These are phyloP conservation scores for Speoplatyrhinus poulsoni DNA, from an alignment of 2,113 vertebrate species.

Conservation along the genomic window DNA sequence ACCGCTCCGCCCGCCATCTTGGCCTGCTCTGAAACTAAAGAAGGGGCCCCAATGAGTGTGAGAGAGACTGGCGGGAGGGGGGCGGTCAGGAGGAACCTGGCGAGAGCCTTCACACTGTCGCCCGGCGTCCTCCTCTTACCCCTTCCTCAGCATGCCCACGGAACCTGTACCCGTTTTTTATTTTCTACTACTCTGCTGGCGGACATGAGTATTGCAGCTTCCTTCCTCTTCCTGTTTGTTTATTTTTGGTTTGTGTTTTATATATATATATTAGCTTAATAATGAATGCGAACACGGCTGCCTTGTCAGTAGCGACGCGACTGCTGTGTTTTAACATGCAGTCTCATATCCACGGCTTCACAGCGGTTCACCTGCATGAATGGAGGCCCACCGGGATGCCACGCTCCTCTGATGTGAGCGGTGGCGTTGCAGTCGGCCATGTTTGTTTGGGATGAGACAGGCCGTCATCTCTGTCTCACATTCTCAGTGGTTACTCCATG, in stretches of 20 bases:
- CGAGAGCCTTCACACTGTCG: neutral
- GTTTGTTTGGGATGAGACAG: slow-evolving; percentile 11
- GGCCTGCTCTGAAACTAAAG: slow-evolving; percentile 23
- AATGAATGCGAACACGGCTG: slow-evolving; percentile 59
- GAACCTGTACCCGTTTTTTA: slow-evolving; percentile 30
- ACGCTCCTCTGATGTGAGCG: slow-evolving; percentile 31
- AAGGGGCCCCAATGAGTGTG: slow-evolving; percentile 8
- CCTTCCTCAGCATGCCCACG: slow-evolving; percentile 55
- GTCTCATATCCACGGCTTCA: slow-evolving; percentile 45
- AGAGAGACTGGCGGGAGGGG: slow-evolving; percentile 8
- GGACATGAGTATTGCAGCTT: slow-evolving; percentile 47
- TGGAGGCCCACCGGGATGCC: slow-evolving; percentile 41
- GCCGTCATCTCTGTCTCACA: neutral
- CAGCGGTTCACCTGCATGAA: slow-evolving; percentile 67
- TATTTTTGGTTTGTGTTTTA: slow-evolving; percentile 12
- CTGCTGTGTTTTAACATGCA: slow-evolving; percentile 58
- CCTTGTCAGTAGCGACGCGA: slow-evolving; percentile 50
- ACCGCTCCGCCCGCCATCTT: slow-evolving; percentile 26
- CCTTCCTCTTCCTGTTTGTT: slow-evolving; percentile 14
- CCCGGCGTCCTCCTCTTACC: slow-evolving; percentile 30
- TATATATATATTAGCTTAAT: slow-evolving; percentile 30
- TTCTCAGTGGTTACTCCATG: slow-evolving; percentile 15
- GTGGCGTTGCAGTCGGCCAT: slow-evolving; percentile 29
- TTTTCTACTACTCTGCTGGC: slow-evolving; percentile 25
- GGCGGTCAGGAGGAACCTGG: slow-evolving; percentile 1